Evolutionary conservation across 2,113 vertebrate genomes (phyloP).

Genomic region (Drymodes brunneopygia): DNA sequence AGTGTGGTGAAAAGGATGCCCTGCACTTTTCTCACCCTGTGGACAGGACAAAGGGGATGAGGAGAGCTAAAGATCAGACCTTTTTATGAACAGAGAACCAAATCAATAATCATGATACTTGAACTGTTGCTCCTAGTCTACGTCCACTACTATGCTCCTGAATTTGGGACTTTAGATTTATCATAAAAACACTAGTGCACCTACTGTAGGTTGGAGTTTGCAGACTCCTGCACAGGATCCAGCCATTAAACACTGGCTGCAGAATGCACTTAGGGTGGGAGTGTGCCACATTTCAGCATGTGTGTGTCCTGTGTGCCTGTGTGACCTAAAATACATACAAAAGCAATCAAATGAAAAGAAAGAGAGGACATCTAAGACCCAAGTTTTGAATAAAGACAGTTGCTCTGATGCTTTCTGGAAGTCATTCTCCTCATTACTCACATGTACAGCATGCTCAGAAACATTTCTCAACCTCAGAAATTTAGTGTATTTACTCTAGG

Average conservation of each 20-base stretch:
- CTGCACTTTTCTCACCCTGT: background rate
- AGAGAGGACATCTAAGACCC: background rate
- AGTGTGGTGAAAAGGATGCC: background rate
- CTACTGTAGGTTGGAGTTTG: background rate
- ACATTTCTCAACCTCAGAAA: background rate
- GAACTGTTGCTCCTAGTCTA: background rate
- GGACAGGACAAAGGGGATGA: background rate
- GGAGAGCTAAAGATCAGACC: background rate
- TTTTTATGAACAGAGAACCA: background rate
- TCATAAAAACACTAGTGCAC: background rate
- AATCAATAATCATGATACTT: background rate
- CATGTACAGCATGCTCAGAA: background rate
- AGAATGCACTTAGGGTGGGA: background rate
- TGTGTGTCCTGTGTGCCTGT: background rate
- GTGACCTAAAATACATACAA: background rate
- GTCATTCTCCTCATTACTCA: background rate
- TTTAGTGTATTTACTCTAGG: background rate
- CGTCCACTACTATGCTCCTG: background rate
- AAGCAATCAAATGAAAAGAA: background rate
- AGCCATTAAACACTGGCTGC: background rate
- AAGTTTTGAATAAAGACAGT: background rate
- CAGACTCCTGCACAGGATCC: background rate
- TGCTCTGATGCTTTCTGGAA: background rate
- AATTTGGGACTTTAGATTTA: background rate
- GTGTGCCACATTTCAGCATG: rapidly evolving